These are phyloP conservation scores for Allolobophora icterica DNA, from an alignment of 2,888 invertebrate species.

Conservation along the genomic window DNA sequence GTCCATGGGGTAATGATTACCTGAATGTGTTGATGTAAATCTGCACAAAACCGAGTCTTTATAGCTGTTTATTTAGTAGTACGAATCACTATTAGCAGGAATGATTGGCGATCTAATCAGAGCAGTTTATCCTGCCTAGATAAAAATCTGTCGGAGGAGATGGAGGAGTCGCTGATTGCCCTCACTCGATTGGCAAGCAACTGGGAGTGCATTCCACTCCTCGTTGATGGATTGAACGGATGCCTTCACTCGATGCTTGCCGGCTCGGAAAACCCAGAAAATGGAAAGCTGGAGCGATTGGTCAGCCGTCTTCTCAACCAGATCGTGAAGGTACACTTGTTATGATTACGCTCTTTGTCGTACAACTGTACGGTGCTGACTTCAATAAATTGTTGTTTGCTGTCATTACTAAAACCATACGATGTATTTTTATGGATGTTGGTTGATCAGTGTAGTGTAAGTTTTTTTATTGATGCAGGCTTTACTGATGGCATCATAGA, in stretches of 20 bases:
- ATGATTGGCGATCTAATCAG: background rate
- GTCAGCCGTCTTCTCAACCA: slow-evolving; percentile 40
- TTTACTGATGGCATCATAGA: background rate
- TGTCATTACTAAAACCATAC: background rate
- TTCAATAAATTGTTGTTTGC: background rate
- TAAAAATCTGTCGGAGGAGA: slow-evolving; percentile 55
- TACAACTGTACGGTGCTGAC: background rate
- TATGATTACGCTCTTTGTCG: background rate
- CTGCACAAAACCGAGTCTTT: background rate
- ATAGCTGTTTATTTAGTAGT: background rate
- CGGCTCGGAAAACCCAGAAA: slow-evolving; percentile 34
- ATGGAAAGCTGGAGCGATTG: slow-evolving; percentile 39
- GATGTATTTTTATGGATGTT: background rate
- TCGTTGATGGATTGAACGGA: slow-evolving; percentile 66
- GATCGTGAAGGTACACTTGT: slow-evolving; percentile 38
- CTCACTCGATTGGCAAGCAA: slow-evolving; percentile 70
- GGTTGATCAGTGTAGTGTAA: background rate
- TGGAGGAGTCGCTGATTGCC: slow-evolving; percentile 68
- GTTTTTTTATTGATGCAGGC: background rate
- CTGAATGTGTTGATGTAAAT: background rate
- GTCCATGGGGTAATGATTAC: background rate
- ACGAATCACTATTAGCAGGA: background rate
- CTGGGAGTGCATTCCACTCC: slow-evolving; percentile 70
- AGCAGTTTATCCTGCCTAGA: background rate
- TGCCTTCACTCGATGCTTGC: slow-evolving; percentile 44